Evolutionary conservation across 2,113 vertebrate species (phyloP).

Genomic region (Acrocephalus kingi): DNA sequence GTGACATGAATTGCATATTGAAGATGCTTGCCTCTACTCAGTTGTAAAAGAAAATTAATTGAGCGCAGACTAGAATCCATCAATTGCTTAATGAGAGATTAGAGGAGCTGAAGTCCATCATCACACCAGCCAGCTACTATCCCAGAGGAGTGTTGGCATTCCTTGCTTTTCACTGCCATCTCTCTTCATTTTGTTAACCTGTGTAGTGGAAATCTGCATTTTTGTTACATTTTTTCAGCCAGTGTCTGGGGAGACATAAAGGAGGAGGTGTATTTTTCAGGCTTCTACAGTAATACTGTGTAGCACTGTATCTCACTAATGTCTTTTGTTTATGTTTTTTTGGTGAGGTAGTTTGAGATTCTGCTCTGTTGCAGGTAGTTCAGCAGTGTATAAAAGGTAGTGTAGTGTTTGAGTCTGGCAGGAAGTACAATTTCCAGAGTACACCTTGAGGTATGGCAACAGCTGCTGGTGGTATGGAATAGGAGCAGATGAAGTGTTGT

Average conservation of each 20-base stretch:
- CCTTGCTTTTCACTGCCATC: neutral
- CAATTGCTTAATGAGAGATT: neutral
- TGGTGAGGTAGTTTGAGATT: neutral
- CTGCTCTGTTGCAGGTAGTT: neutral
- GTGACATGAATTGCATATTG: neutral
- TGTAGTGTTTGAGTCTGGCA: neutral
- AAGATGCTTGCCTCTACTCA: neutral
- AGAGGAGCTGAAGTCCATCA: neutral
- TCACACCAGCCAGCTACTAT: neutral
- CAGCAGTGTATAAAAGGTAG: neutral
- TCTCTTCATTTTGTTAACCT: neutral
- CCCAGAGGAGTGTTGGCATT: neutral
- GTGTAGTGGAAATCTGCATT: neutral
- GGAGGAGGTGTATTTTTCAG: neutral
- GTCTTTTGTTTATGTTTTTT: neutral
- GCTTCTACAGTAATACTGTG: neutral
- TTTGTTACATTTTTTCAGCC: neutral
- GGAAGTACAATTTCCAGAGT: neutral
- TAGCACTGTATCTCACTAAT: neutral
- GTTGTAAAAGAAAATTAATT: neutral
- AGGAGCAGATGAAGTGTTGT: neutral
- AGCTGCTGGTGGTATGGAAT: neutral
- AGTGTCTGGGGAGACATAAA: neutral
- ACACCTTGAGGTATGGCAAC: neutral
- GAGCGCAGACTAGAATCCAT: neutral